Base-by-base conservation (phyloP, 1,140 invertebrate species). In the Solenopsis fugax region DNA sequence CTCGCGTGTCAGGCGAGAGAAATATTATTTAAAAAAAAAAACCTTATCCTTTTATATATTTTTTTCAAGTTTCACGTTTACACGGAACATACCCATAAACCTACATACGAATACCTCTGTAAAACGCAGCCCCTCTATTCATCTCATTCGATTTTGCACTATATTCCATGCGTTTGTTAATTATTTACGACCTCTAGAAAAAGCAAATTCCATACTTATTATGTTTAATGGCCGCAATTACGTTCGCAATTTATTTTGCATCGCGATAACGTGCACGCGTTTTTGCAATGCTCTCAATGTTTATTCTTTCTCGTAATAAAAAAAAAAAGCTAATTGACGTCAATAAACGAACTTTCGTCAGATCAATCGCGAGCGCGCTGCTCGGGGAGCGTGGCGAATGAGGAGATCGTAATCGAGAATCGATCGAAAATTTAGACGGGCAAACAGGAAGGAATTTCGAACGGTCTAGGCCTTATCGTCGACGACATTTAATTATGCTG, bases 401-500 rank as follows among this genome's bases (percentile, higher is more conserved):
- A 41, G 29, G 29, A 16, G 16, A 34, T 4, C 41, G 58, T 34
- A 29, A 29, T 1, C 21, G 41, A 21, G 18, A 24, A 56, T 56
- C 34, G 10, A 34, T 48, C 41, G 18, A 45, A 18, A 58, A 58
- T 56, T 48, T 24, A 37, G 5, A 18, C 41, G 13, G 10, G 12
- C 7, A 45, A 50, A 48, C 54, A 21, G 29, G 0, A 34, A 73
- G 54, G 80, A 84, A 84, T 84, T 84, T 84, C 29, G 80, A n/a
- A 48, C 80, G n/a, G n/a, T 84, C 41, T 50, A 34, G 52, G 13
- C 21, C 13, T 56, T 71, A 41, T 80, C 41, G 60, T 80, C 73
- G 62, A 5, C 77, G 29, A 75, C 73, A 69, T 88, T 87, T 71
- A 69, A 87, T 87, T 81, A 88, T 86, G 76, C 85, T 82, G 87